phyloP scores from a whole-genome alignment of 1,140 invertebrate genomes.

The Atta cephalotes region DNA sequence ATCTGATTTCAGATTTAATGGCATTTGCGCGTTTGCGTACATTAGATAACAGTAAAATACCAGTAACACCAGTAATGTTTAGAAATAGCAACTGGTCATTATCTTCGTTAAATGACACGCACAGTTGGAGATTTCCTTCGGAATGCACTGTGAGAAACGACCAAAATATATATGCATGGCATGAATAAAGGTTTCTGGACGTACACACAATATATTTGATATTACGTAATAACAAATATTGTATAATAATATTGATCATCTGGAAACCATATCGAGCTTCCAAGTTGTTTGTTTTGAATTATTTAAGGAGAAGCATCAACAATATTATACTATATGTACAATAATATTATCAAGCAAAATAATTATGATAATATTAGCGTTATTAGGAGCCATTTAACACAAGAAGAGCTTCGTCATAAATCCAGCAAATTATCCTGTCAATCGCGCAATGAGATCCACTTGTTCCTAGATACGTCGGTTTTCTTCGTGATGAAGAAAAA shows the following conservation, averaged over 20 bases:
- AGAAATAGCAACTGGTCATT: conserved; percentile 8
- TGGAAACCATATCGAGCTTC: too few species aligned
- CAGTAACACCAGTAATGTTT: neutral
- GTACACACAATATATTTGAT: too few species aligned
- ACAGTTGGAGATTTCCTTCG: neutral
- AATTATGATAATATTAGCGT: too few species aligned
- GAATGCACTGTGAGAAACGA: neutral
- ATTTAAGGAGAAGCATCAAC: too few species aligned
- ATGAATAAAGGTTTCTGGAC: neutral
- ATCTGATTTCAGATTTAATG: neutral
- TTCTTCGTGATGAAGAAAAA: neutral
- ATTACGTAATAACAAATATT: too few species aligned
- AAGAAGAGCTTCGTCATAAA: neutral
- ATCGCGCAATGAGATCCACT: conserved; percentile 5
- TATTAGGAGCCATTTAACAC: neutral
- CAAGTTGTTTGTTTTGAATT: too few species aligned
- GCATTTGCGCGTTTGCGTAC: neutral
- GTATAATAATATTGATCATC: too few species aligned
- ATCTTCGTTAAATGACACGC: conserved; percentile 12
- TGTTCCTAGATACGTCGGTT: neutral
- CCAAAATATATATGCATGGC: neutral
- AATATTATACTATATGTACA: too few species aligned
- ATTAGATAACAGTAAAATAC: conserved; percentile 13
- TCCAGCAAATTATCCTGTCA: conserved; percentile 44
- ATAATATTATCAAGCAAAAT: too few species aligned